Evolutionary conservation across 1,140 invertebrate species (phyloP).

Genomic region (Paralvinella palmiformis): DNA sequence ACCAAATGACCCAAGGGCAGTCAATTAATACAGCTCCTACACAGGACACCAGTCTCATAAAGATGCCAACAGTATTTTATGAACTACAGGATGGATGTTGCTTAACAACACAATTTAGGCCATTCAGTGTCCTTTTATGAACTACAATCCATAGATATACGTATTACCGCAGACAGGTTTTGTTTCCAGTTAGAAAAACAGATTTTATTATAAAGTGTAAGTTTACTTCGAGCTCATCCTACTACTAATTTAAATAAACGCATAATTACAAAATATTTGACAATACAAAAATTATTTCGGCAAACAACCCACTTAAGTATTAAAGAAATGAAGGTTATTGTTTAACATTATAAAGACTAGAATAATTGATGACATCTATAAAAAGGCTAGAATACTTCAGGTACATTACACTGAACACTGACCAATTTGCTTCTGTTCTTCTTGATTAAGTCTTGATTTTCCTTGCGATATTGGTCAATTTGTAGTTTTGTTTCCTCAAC

Average conservation of each 20-base stretch:
- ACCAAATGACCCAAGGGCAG: neutral
- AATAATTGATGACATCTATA: neutral
- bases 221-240: too few species aligned
- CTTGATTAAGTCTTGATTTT: constrained; percentile 84
- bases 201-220: too few species aligned
- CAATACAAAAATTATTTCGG: neutral
- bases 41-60: neutral
- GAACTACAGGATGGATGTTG: neutral
- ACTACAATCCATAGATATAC: too few species aligned
- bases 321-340: neutral
- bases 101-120: neutral
- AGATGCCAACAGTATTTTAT: neutral
- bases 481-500: constrained; percentile 79
- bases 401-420: constrained; percentile 5
- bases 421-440: constrained; percentile 61
- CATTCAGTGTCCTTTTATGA: too few species aligned
- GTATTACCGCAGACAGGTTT: too few species aligned
- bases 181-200: too few species aligned
- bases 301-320: neutral
- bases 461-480: constrained; percentile 90
- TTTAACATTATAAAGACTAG: neutral
- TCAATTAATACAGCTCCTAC: neutral
- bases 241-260: neutral
- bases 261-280: neutral
- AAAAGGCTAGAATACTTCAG: neutral